These are phyloP conservation scores for Ruditapes philippinarum DNA, from an alignment of 1,140 invertebrate species.

Conservation along the genomic window DNA sequence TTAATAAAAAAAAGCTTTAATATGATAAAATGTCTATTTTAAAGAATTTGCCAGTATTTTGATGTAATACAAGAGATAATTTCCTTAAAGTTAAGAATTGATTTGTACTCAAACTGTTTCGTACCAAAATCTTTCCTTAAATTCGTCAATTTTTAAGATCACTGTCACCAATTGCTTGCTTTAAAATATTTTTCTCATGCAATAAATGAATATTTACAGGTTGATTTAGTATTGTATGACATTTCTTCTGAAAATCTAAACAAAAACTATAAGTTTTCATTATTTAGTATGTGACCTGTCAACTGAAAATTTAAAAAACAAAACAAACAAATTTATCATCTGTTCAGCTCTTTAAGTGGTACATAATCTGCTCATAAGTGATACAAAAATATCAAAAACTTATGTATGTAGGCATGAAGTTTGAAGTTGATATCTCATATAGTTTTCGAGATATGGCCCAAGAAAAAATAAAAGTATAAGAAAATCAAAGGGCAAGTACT, in stretches of 20 bases:
- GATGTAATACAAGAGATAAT: constrained; percentile 7
- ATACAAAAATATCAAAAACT: not conserved
- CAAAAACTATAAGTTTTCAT: constrained; percentile 23
- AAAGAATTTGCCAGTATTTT: constrained; percentile 28
- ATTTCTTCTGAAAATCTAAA: constrained; percentile 27
- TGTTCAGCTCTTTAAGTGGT: constrained; percentile 23
- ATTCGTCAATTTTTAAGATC: constrained; percentile 25
- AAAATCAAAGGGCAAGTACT: no score
- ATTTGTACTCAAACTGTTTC: constrained; percentile 30
- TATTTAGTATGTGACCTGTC: constrained; percentile 29
- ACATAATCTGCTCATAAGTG: constrained; percentile 23
- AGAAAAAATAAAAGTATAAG: no score
- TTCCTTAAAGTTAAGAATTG: constrained; percentile 12
- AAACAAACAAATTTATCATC: constrained; percentile 26
- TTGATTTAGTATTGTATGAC: constrained; percentile 31
- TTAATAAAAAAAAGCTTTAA: constrained; percentile 32
- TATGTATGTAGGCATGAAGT: no score
- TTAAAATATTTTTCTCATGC: constrained; percentile 25
- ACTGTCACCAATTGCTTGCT: constrained; percentile 29
- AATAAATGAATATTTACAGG: constrained; percentile 31
- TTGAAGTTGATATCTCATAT: no score
- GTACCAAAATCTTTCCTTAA: constrained; percentile 13
- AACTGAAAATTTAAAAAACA: constrained; percentile 21
- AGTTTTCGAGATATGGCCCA: no score
- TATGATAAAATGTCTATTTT: constrained; percentile 32